Conservation (phyloP, 2,113 vertebrate species). For the Carettochelys insculpta region DNA sequence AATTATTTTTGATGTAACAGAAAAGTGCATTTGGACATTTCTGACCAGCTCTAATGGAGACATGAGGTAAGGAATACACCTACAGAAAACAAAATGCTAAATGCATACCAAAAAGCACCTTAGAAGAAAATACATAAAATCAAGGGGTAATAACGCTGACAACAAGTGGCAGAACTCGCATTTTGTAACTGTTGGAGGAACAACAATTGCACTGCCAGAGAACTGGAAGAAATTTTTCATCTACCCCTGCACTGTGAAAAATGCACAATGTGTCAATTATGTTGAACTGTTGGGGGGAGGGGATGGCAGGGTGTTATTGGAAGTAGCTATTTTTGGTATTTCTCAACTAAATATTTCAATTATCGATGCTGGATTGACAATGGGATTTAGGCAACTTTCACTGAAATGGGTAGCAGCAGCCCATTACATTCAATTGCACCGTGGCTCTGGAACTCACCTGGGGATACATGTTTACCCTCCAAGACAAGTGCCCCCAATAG, state of each 20-base stretch:
- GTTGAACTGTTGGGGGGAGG: not conserved
- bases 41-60: not conserved
- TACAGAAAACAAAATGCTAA: too few relatives aligned
- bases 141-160: not conserved
- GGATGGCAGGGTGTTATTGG: not conserved
- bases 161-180: not conserved
- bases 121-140: not conserved
- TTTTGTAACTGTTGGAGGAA: not conserved
- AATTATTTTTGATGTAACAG: too few relatives aligned
- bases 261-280: not conserved
- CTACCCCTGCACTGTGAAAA: not conserved
- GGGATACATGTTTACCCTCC: not conserved
- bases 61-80: not conserved
- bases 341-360: not conserved
- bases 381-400: not conserved
- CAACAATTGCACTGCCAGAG: not conserved
- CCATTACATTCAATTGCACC: not conserved
- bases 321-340: not conserved
- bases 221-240: not conserved
- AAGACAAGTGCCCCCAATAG: not conserved
- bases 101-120: not conserved
- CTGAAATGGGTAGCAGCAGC: not conserved
- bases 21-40: too few relatives aligned
- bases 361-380: not conserved
- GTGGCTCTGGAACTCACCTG: not conserved